Evolutionary conservation across 2,113 vertebrate genomes (phyloP), one percentile per base, ranked within the genome.

Genomic region (Lepisosteus oculatus): DNA sequence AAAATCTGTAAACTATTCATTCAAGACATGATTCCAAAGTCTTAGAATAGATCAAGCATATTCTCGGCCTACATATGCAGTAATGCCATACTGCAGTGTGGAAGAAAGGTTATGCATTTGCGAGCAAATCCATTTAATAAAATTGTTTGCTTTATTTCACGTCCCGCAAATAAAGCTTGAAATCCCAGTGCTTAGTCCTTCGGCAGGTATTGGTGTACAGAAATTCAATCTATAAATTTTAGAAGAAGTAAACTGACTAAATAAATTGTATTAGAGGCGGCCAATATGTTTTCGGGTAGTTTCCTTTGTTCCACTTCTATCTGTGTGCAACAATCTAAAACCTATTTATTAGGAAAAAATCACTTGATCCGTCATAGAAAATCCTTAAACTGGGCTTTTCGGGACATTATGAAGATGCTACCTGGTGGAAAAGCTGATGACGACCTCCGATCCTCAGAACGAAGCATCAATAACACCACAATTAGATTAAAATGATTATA

Each of bases 181-280:
- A 77, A 78, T 81, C 78, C 68, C 86, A 68, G 86, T 72, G 85
- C 87, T 88, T 88, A 79, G 86, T 85, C 85, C 86, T 85, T 90
- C 89, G 90, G 87, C 90, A 90, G 89, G 86, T 90, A 76, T 81
- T 89, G 87, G 86, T 81, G 86, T 85, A 86, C 86, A 85, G 79
- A 93, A 93, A 95, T 95, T 93, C 91, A 95, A 94, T 94, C 90
- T 94, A 90, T 95, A 89, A 90, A 89, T 94, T 92, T 93, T 92
- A 90, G 93, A 90, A 91, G 91, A 89, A 90, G 89, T 91, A 94
- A 95, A 93, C 92, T 89, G 89, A 89, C 90, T 92, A 91, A 95
- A 95, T 94, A 93, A 93, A 95, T 94, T 93, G 93, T 93, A 94
- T 95, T 94, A 95, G 87, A 88, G 86, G 79, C 89, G 86, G 88